Conservation (phyloP, 1,140 invertebrate genomes). For the Drosophila equinoxialis region DNA sequence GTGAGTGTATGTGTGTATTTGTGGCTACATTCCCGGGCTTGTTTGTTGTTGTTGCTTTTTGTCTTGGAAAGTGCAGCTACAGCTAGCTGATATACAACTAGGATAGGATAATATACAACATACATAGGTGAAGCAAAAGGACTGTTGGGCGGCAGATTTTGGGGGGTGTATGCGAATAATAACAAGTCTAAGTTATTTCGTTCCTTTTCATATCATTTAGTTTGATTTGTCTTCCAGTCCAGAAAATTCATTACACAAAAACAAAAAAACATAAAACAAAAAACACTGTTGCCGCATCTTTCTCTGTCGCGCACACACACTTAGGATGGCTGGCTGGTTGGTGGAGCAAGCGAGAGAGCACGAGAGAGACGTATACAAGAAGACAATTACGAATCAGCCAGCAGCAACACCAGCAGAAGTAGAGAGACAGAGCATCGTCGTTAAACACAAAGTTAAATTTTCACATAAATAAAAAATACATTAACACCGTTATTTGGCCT, state of each 20-base stretch:
- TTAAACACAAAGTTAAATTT: slow-evolving; percentile 57
- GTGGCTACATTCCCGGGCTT: slow-evolving; percentile 57
- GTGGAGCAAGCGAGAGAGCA: slow-evolving; percentile 47
- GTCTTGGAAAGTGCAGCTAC: slow-evolving; percentile 32
- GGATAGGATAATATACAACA: background rate
- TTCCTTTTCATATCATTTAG: slow-evolving; percentile 44
- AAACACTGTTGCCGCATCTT: slow-evolving; percentile 52
- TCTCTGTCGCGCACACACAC: slow-evolving; percentile 31
- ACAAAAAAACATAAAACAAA: slow-evolving; percentile 24
- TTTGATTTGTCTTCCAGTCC: slow-evolving; percentile 33
- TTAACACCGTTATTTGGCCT: slow-evolving; percentile 23
- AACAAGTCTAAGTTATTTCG: slow-evolving; percentile 5
- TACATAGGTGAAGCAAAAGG: background rate
- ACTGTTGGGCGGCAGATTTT: too few relatives aligned
- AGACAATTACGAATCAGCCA: slow-evolving; percentile 75
- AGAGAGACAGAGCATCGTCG: slow-evolving; percentile 18
- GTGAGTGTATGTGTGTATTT: slow-evolving; percentile 8
- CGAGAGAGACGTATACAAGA: slow-evolving; percentile 63
- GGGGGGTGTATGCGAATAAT: background rate
- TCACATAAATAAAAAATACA: slow-evolving; percentile 39
- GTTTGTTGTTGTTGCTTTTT: slow-evolving; percentile 42
- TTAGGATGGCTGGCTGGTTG: slow-evolving; percentile 22
- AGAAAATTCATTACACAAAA: slow-evolving; percentile 46
- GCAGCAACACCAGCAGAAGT: slow-evolving; percentile 54
- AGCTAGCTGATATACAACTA: slow-evolving; percentile 6